Percentiles rank a stretch among this genome's conserved stretches.
Conservation (phyloP, 2,113 vertebrate species). For the Gobius niger region DNA sequence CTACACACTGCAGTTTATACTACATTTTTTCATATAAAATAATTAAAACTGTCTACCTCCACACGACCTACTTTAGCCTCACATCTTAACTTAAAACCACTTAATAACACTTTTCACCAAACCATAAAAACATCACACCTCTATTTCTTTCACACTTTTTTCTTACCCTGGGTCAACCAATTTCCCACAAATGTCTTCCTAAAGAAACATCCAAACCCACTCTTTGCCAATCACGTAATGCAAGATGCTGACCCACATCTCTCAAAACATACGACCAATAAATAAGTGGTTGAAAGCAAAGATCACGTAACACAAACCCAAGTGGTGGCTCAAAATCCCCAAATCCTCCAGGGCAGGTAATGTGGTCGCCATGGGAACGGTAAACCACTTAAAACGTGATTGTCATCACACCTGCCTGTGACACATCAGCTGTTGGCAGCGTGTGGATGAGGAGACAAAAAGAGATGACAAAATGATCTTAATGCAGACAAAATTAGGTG, state of each 20-base stretch:
- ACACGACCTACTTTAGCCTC: not conserved
- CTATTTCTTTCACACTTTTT: not conserved
- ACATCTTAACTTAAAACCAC: not conserved
- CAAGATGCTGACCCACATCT: not conserved
- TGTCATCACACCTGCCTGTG: not conserved
- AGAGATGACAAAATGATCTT: too few species aligned
- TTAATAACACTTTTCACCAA: not conserved
- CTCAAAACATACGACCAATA: not conserved
- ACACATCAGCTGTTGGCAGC: not conserved
- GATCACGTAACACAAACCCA: not conserved
- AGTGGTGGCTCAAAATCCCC: not conserved
- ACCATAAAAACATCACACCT: not conserved
- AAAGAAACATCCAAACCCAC: not conserved
- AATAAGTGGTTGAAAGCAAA: not conserved
- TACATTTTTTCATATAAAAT: not conserved
- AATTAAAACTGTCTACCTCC: not conserved
- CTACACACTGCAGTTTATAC: too few species aligned
- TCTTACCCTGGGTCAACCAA: not conserved
- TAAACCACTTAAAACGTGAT: not conserved
- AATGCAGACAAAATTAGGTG: too few species aligned
- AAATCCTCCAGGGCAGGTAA: not conserved
- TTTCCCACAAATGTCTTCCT: not conserved
- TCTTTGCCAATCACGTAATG: not conserved
- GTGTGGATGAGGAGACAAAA: not conserved
- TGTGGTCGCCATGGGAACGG: not conserved